These are phyloP conservation scores for Erebia epiphron DNA, from an alignment of 2,888 invertebrate species.

Conservation along the genomic window DNA sequence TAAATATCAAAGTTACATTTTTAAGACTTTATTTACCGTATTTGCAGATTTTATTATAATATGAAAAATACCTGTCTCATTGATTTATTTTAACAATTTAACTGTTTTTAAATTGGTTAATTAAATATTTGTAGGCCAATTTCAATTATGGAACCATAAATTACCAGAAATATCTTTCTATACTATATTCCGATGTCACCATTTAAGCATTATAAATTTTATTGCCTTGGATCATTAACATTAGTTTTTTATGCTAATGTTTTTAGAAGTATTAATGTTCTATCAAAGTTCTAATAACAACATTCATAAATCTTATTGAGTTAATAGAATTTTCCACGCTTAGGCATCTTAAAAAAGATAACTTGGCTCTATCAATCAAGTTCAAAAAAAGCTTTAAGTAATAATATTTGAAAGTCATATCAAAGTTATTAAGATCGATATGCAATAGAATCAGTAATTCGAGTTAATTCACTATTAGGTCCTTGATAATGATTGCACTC, in stretches of 20 bases:
- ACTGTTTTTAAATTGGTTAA: background rate
- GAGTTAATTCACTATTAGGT: too few species aligned
- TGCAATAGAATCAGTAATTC: too few species aligned
- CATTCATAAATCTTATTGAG: constrained; percentile 19
- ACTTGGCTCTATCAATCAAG: background rate
- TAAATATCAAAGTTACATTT: background rate
- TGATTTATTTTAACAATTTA: background rate
- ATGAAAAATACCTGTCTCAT: background rate
- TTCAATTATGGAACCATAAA: constrained; percentile 2
- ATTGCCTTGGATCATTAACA: constrained; percentile 28
- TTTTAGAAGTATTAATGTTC: constrained; percentile 31
- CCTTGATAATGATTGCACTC: too few species aligned
- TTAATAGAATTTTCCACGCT: constrained; percentile 11
- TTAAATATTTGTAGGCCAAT: constrained; percentile 6
- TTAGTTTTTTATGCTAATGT: constrained; percentile 27
- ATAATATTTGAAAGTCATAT: too few species aligned
- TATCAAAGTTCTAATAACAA: constrained; percentile 29
- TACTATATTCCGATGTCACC: background rate
- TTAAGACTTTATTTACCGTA: too few species aligned
- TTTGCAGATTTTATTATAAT: too few species aligned
- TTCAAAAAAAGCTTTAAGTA: background rate
- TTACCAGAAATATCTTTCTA: constrained; percentile 6
- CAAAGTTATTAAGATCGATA: too few species aligned
- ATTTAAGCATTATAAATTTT: constrained; percentile 22
- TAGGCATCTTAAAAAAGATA: background rate